Evolutionary conservation across 2,113 vertebrate genomes (phyloP).

Genomic region (Trichechus manatus): DNA sequence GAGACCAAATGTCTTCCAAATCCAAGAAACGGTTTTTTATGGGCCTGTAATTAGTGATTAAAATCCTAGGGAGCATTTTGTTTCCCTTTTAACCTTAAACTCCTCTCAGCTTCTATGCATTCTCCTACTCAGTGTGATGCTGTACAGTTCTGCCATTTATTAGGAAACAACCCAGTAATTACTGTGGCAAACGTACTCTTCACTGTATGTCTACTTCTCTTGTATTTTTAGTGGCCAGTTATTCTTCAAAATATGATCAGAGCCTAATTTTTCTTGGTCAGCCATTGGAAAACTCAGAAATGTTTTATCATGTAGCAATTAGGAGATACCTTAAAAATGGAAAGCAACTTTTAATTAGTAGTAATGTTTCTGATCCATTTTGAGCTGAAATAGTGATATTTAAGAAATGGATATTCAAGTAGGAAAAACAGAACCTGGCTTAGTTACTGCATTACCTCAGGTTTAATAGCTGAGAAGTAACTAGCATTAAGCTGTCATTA

Average conservation of each 20-base stretch:
- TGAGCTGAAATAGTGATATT: constrained; percentile 32
- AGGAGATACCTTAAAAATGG: not conserved
- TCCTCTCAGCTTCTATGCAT: constrained; percentile 38
- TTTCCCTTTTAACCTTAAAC: constrained; percentile 78
- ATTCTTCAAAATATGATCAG: constrained; percentile 60
- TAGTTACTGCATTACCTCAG: not conserved
- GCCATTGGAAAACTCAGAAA: constrained; percentile 20
- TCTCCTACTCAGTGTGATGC: constrained; percentile 13
- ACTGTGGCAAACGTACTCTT: constrained; percentile 41
- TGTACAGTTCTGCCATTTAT: not conserved
- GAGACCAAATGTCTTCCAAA: constrained; percentile 61
- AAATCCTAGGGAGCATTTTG: constrained; percentile 72
- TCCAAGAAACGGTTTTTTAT: constrained; percentile 73
- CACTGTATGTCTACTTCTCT: not conserved
- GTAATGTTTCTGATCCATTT: not conserved
- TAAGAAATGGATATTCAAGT: not conserved
- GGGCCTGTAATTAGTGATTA: constrained; percentile 78
- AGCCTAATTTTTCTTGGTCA: not conserved
- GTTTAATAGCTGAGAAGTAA: not conserved
- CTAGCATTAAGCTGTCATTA: not conserved
- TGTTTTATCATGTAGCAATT: constrained; percentile 37
- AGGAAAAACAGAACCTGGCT: not conserved
- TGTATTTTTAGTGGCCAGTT: constrained; percentile 37
- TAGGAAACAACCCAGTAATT: constrained; percentile 61
- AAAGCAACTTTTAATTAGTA: constrained; percentile 12